Base-by-base conservation (phyloP, 2,113 vertebrate species). In the Heteronetta atricapilla region DNA sequence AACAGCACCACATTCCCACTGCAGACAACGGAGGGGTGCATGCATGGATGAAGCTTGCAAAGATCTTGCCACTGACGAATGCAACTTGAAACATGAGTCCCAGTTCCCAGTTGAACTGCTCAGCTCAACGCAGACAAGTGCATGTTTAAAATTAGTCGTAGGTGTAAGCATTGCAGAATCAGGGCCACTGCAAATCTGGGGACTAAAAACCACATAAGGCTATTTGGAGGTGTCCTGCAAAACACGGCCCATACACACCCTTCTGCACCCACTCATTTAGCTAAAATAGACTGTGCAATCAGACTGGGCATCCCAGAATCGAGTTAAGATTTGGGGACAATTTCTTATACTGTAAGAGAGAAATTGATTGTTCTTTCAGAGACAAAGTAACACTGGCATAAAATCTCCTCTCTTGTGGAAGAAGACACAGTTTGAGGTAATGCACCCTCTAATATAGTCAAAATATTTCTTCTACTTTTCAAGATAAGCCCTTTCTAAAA, bases 1-100 rank as follows among this genome's bases (percentile, higher is more conserved):
- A 42, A 50, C 17, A 18, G 12, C 2, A 0, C 11, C 12, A 44
- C 5, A 3, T 6, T 58, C 22, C 33, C 0, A 0, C 53, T 56
- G 50, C 75, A 15, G 3, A 6, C 10, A n/a, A 76, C 0, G 2
- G 29, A 52, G 28, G 34, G 56, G 0, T 56, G 29, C 2, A 29
- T 3, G 18, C 13, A 23, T 23, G 19, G 58, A 16, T n/a, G 44
- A 40, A 83, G 52, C 36, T 38, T 63, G 44, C 48, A 67, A 42
- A 72, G 68, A 22, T 4, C 0, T 50, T 42, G 29, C 23, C 48
- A 26, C 23, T 3, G 29, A 36, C 10, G 21, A 44, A 16, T 7
- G 3, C 38, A 60, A 69, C 38, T 40, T 22, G 18, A 52, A 82
- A 48, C 33, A 56, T 0, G 11, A 90, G 66, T 58, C 66, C 23